Base-by-base conservation (phyloP, 2,797 vertebrate genomes). In the Melanotaenia nigrans region DNA sequence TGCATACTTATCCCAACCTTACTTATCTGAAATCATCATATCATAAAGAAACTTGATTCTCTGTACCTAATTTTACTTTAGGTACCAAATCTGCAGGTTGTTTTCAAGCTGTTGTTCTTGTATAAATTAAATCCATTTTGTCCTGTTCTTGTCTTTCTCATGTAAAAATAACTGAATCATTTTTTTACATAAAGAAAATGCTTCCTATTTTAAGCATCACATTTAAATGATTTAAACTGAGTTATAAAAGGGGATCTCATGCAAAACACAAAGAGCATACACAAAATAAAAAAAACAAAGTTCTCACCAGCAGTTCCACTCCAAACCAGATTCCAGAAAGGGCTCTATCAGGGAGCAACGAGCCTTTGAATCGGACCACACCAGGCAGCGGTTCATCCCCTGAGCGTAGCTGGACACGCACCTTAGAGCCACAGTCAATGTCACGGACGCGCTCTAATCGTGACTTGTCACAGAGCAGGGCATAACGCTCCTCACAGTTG, bases 271-370 rank as follows among this genome's bases (percentile, higher is more conserved):
- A 57, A 22, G 47, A 28, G 24, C 14, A 33, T 6, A 6, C 55
- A 30, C 10, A 28, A 54, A 63, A 33, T 63, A 32, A 25, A 53
- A 25, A 62, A 71, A 28, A 28, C 59, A 7, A 0, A 45, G 49
- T 62, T 64, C 97, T 97, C 92, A 99, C 98, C 97, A 99, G 92
- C 75, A 99, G 91, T 86, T 99, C 98, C 14, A 99, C 98, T 82
- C 98, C 98, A 71, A 99, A 99, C 94, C 96, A 99, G 86, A 99
- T 96, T 30, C 97, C 97, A 2, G 96, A 96, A 36, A 98, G 94
- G 0, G 96, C 95, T 83, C 96, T 92, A 86, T 99, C 97, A 1
- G 97, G 96, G 66, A 99, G 90, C 60, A 99, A 90, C 0, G 97
- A 96, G 75, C 98, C 97, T 85, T 96, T 95, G 91, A 99, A 99